Conservation (phyloP, 2,888 invertebrate species). For the Lasioglossum villosulum region DNA sequence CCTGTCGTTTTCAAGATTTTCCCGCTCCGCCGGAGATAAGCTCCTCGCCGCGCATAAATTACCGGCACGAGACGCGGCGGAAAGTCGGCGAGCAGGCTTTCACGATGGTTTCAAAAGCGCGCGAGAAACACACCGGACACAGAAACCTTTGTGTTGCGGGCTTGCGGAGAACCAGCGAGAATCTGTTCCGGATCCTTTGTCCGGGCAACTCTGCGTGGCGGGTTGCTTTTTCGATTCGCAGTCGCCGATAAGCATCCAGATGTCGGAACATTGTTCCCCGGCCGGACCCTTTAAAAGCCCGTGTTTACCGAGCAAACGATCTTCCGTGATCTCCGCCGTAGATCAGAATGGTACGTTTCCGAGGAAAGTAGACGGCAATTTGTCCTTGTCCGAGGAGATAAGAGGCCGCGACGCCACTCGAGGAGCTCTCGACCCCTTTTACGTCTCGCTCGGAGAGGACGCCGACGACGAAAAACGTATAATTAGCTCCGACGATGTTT, state of each 20-base stretch:
- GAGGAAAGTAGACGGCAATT: slow-evolving; percentile 39
- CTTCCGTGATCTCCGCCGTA: slow-evolving; percentile 31
- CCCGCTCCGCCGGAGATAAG: not conserved
- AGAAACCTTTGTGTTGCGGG: slow-evolving; percentile 23
- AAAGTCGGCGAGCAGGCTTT: slow-evolving; percentile 23
- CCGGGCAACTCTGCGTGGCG: slow-evolving; percentile 8
- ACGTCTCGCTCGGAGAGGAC: not conserved
- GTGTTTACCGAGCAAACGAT: slow-evolving; percentile 33
- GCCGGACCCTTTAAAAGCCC: slow-evolving; percentile 25
- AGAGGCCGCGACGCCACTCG: slow-evolving; percentile 16
- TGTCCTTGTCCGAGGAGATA: slow-evolving; percentile 39
- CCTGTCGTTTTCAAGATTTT: not conserved
- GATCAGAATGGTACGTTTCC: slow-evolving; percentile 33
- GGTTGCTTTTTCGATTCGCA: slow-evolving; percentile 44
- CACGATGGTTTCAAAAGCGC: slow-evolving; percentile 41
- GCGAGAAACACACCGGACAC: not conserved
- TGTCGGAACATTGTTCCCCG: slow-evolving; percentile 44
- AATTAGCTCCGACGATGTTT: not conserved
- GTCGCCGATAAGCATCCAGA: slow-evolving; percentile 46
- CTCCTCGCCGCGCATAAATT: slow-evolving; percentile 26
- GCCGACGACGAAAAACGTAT: not conserved
- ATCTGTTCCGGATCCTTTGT: slow-evolving; percentile 54
- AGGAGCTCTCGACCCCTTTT: not conserved
- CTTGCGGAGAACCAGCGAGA: slow-evolving; percentile 19
- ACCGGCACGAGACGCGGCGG: not conserved